Conservation (phyloP, 2,797 vertebrate genomes). For the Paedocypris micromegethes region DNA sequence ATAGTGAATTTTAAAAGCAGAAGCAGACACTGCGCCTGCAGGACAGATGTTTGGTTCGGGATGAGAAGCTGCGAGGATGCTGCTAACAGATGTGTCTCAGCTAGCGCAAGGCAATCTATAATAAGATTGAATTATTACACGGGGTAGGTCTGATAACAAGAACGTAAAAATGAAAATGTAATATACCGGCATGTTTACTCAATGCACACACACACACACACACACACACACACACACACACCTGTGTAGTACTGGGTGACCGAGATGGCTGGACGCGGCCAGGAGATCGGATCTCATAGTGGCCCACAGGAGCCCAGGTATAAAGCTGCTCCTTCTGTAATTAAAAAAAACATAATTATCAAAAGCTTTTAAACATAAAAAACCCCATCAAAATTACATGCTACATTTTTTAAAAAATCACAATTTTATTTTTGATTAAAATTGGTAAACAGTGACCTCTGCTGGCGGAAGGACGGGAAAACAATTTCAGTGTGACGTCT, state of each 20-base stretch:
- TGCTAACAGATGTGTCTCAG: slow-evolving; percentile 15
- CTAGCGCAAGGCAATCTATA: neutral
- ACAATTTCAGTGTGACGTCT: neutral
- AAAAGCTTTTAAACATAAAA: too few relatives aligned
- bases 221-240: slow-evolving; percentile 1
- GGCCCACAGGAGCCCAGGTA: slow-evolving; percentile 84
- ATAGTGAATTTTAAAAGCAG: slow-evolving; percentile 22
- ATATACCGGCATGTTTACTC: neutral
- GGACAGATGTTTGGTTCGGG: slow-evolving; percentile 31
- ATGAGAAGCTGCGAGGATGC: slow-evolving; percentile 21
- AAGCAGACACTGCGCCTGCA: slow-evolving; percentile 9
- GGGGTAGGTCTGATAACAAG: neutral
- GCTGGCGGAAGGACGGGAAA: slow-evolving; percentile 1
- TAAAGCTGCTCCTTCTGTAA: slow-evolving; percentile 87
- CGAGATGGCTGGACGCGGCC: slow-evolving; percentile 66
- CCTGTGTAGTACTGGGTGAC: slow-evolving; percentile 9
- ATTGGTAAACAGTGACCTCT: slow-evolving; percentile 13
- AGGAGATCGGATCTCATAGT: slow-evolving; percentile 75
- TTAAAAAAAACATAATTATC: slow-evolving; percentile 9
- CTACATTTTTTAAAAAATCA: too few relatives aligned
- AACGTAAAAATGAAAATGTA: neutral
- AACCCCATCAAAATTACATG: too few relatives aligned
- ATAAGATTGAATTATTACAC: too few relatives aligned
- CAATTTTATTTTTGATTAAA: too few relatives aligned
- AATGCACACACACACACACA: neutral